phyloP scores from a whole-genome alignment of 1,140 invertebrate species.

The Daktulosphaira vitifoliae region DNA sequence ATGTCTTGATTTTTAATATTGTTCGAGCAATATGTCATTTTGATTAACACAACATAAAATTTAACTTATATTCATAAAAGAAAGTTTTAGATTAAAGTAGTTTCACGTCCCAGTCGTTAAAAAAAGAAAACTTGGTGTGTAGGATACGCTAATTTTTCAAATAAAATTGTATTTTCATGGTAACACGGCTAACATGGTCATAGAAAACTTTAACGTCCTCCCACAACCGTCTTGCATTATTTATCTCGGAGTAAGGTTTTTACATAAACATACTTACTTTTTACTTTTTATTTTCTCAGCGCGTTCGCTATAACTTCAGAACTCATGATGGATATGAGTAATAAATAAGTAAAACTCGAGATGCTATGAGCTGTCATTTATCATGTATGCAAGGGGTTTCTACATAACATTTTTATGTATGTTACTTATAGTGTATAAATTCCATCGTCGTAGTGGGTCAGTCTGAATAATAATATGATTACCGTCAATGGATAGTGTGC shows the following conservation, averaged over 20 bases:
- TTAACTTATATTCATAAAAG: too few species aligned
- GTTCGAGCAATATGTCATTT: too few species aligned
- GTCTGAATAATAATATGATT: conserved; percentile 23
- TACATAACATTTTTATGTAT: not conserved
- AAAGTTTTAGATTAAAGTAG: too few species aligned
- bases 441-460: not conserved
- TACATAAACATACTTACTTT: not conserved
- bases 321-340: conserved; percentile 27
- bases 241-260: not conserved
- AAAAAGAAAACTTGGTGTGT: too few species aligned
- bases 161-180: not conserved
- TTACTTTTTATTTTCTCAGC: conserved; percentile 20
- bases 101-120: too few species aligned
- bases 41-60: too few species aligned
- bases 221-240: not conserved
- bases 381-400: not conserved
- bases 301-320: conserved; percentile 28
- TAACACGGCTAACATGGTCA: not conserved
- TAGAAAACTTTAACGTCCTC: not conserved
- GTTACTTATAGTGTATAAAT: conserved; percentile 19
- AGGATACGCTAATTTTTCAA: conserved; percentile 4
- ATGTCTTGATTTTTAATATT: too few species aligned
- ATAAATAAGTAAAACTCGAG: conserved; percentile 19
- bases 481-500: not conserved
- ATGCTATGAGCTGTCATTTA: conserved; percentile 18